Percentiles rank a stretch among this genome's conserved stretches.
These are phyloP conservation scores for Girardia tigrina DNA, from an alignment of 2,888 invertebrate genomes.

Conservation along the genomic window DNA sequence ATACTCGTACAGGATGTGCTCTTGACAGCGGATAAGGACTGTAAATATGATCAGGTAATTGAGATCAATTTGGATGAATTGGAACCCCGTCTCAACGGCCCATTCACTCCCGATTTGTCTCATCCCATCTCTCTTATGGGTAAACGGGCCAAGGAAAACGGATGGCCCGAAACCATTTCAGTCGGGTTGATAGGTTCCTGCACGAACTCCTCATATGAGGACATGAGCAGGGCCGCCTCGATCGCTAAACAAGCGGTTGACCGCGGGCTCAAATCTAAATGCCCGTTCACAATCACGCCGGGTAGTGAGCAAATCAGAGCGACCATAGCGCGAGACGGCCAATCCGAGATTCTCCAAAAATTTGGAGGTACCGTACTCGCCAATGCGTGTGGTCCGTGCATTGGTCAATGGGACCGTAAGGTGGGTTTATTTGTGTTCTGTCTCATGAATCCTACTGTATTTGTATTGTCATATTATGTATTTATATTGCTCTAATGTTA, in stretches of 20 bases:
- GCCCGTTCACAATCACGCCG: slow-evolving; percentile 91
- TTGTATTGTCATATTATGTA: too few species aligned
- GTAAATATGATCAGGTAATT: slow-evolving; percentile 67
- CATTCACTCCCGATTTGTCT: slow-evolving; percentile 94
- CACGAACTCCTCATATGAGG: slow-evolving; percentile 97
- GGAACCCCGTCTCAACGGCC: slow-evolving; percentile 96
- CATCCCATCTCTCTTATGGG: slow-evolving; percentile 77
- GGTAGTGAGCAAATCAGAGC: slow-evolving; percentile 96
- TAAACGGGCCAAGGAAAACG: slow-evolving; percentile 68
- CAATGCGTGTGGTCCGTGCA: slow-evolving; percentile 98
- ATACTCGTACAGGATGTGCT: slow-evolving; percentile 55
- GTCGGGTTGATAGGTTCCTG: slow-evolving; percentile 84
- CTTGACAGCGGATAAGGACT: slow-evolving; percentile 51
- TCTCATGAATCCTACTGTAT: too few species aligned
- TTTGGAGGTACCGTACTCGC: slow-evolving; percentile 90
- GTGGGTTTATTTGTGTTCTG: too few species aligned
- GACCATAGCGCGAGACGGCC: slow-evolving; percentile 88
- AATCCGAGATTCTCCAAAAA: slow-evolving; percentile 66
- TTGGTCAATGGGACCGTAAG: slow-evolving; percentile 90
- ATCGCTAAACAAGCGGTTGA: slow-evolving; percentile 78
- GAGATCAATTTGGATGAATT: slow-evolving; percentile 76
- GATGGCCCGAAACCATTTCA: slow-evolving; percentile 83
- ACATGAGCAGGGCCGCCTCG: slow-evolving; percentile 92
- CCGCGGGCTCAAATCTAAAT: slow-evolving; percentile 81
- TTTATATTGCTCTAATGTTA: too few species aligned